phyloP scores from a whole-genome alignment of 2,797 vertebrate species.

The Danio jaintianensis region DNA sequence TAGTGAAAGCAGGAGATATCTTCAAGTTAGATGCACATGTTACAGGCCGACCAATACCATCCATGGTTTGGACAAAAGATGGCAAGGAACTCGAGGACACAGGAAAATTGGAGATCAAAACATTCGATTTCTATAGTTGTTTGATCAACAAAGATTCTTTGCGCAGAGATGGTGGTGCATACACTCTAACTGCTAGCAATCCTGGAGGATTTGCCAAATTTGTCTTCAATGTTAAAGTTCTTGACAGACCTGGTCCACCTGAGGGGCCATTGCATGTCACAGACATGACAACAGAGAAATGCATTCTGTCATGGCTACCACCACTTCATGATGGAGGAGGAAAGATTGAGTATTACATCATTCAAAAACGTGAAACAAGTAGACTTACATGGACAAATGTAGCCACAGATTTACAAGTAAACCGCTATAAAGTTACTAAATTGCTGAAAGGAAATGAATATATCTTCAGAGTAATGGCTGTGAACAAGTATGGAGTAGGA shows the following conservation, averaged over 20 bases:
- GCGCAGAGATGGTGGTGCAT: constrained; percentile 91
- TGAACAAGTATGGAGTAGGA: constrained; percentile 97
- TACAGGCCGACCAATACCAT: constrained; percentile 91
- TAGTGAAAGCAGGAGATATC: constrained; percentile 94
- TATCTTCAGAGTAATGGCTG: constrained; percentile 97
- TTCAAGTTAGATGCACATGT: constrained; percentile 94
- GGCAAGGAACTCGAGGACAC: constrained; percentile 94
- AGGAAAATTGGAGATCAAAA: constrained; percentile 93
- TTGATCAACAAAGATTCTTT: constrained; percentile 92
- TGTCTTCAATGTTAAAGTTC: constrained; percentile 93
- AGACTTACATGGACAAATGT: constrained; percentile 97
- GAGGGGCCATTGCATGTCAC: constrained; percentile 88
- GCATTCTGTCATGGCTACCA: constrained; percentile 94
- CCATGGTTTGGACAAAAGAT: constrained; percentile 94
- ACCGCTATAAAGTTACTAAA: constrained; percentile 95
- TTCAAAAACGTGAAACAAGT: constrained; percentile 97
- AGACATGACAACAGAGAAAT: constrained; percentile 93
- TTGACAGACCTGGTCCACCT: constrained; percentile 96
- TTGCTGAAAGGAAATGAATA: constrained; percentile 98
- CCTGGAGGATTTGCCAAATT: constrained; percentile 98
- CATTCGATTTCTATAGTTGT: constrained; percentile 90
- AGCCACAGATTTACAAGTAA: constrained; percentile 91
- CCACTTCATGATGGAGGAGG: constrained; percentile 95
- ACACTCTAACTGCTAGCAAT: constrained; percentile 92
- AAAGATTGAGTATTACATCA: constrained; percentile 94